Evolutionary conservation across 2,888 invertebrate genomes (phyloP).

Genomic region (Perizoma flavofasciatum): DNA sequence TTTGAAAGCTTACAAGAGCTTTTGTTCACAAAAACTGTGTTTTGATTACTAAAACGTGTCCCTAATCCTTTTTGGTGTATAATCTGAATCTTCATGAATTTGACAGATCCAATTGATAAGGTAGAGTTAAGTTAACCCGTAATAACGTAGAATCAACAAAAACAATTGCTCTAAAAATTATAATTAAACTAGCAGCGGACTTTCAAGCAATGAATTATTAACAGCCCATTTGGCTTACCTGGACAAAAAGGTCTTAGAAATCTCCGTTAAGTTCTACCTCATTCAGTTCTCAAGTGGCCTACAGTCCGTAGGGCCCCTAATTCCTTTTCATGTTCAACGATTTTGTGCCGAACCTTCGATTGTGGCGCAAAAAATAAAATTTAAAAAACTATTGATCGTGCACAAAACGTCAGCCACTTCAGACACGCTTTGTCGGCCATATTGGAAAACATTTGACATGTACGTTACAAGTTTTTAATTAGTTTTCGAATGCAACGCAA

Average conservation of each 20-base stretch:
- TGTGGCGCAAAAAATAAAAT: conserved; percentile 64
- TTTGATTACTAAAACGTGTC: no score
- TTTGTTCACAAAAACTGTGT: no score
- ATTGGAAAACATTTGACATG: conserved; percentile 76
- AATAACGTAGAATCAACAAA: not conserved
- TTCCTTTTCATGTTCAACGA: conserved; percentile 76
- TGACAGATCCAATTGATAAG: not conserved
- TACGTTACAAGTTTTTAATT: conserved; percentile 59
- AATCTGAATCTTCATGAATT: not conserved
- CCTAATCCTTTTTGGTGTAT: no score
- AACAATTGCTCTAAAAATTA: conserved; percentile 12
- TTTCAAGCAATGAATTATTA: conserved; percentile 63
- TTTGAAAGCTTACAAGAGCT: no score
- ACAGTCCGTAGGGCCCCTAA: conserved; percentile 64
- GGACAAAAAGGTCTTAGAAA: conserved; percentile 70
- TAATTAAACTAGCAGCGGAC: conserved; percentile 43
- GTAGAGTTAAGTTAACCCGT: not conserved
- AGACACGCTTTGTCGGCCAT: conserved; percentile 77
- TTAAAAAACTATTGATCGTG: conserved; percentile 76
- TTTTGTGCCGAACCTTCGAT: conserved; percentile 68
- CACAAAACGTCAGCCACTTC: conserved; percentile 75
- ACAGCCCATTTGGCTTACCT: conserved; percentile 74
- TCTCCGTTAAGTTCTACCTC: conserved; percentile 71
- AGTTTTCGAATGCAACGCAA: conserved; percentile 26
- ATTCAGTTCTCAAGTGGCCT: conserved; percentile 76